Base-by-base conservation (phyloP, 2,113 vertebrate genomes). In the Pholis gunnellus region DNA sequence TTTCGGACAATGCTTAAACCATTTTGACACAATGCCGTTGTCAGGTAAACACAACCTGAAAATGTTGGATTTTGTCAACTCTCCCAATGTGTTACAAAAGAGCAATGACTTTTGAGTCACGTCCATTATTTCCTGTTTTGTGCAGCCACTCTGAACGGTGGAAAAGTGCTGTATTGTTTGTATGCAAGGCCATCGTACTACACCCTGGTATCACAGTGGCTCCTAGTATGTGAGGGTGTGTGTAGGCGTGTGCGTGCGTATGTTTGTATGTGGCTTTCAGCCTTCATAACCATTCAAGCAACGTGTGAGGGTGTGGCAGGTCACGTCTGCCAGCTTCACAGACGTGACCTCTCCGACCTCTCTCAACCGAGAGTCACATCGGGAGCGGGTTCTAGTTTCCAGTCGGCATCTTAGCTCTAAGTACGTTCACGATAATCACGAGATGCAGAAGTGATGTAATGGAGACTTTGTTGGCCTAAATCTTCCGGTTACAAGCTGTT, bases 101-200 rank as follows among this genome's bases (percentile, higher is more conserved):
- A 79, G 34, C 15, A 0, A 50, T 34, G 6, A 83, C 29, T 63
- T 15, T 38, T 29, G 67, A 75, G 60, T 52, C 73, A 67, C 71
- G 31, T 63, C 59, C 0, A 17, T 11, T 11, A 78, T 40, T 61
- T 78, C 14, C 42, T 72, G 67, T 73, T 78, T 79, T 66, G 81
- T 81, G 72, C 82, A 73, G 27, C 77, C 78, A 89, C 72, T 83
- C 72, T 76, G 22, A 83, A 77, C 61, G 75, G 78, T 81, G 65
- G 13, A 25, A 93, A 92, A 93, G 90, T 91, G 87, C 87, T 83
- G 70, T 72, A 31, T 83, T 75, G 76, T 85, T 86, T 79, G 66
- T 75, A 74, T 73, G 76, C 69, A 67, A 88, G 87, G 79, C 75
- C 81, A 64, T 65, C 69, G 61, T 52, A 82, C 60, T 59, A 15